Base-by-base conservation (phyloP, 2,888 invertebrate genomes). In the Metopia argyrocephala region DNA sequence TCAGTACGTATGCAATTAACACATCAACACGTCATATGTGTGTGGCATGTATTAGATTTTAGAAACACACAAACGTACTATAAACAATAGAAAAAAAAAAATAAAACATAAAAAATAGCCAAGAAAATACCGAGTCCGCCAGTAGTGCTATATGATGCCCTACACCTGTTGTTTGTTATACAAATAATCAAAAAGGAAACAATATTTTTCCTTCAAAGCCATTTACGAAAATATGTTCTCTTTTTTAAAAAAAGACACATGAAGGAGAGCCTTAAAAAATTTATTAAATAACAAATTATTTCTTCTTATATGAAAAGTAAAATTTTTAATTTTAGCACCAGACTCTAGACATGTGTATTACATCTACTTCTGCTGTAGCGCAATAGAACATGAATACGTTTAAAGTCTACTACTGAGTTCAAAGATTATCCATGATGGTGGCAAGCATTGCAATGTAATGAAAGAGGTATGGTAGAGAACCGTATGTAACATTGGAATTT, bases 371-470 rank as follows among this genome's bases (percentile, higher is more conserved):
- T 38, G 38, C 9, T 6, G 38, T 38, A 38, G 38, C 38, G 38
- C 38, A 12, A 9, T 3, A 6, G 15, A 38, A 38, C 1, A 52
- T 9, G 31, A 2, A 21, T 20, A 20, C 23, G 48, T 50, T 7
- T 38, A 18, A 20, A 62, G 69, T 57, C 25, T 62, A 23, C 46
- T 18, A 74, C 69, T 64, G 65, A 54, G 69, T 70, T 48, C 48
- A 81, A 74, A 69, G 80, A 81, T 78, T 78, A 81, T 78, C 74
- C 61, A 65, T 25, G 65, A 74, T 65, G 78, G 78, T 74, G 64
- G 62, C 73, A 80, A 81, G 61, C 27, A 78, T 57, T 71, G 52
- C 71, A 59, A 18, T 27, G 61, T 12, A 52, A 12, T 45, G 25
- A 27, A 23, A 46, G 48, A 20, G 48, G 28, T 28, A 31, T 38